A percentile compares a stretch with the other conserved stretches of the same genome.
These are phyloP conservation scores for Manis javanica DNA, from an alignment of 2,797 vertebrate species.

Conservation along the genomic window DNA sequence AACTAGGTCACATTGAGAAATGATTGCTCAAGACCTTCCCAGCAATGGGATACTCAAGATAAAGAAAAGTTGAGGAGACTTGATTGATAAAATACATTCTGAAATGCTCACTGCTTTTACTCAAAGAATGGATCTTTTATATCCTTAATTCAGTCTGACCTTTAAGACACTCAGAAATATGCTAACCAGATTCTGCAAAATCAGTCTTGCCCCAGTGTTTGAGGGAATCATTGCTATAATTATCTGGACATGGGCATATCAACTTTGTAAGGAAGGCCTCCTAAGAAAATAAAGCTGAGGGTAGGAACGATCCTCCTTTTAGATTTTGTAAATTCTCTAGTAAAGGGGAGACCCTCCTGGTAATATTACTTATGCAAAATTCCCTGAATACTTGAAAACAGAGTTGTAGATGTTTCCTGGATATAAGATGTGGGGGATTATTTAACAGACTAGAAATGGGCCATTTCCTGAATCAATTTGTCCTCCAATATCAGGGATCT, in stretches of 20 bases:
- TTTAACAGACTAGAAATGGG: conserved; percentile 90
- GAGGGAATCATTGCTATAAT: conserved; percentile 81
- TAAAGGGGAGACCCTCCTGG: conserved; percentile 86
- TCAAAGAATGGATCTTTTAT: background rate
- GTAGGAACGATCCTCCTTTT: conserved; percentile 89
- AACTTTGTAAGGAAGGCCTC: conserved; percentile 88
- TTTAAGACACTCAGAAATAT: conserved; percentile 87
- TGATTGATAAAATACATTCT: background rate
- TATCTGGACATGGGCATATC: conserved; percentile 72
- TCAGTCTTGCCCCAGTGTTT: conserved; percentile 83
- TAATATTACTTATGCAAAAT: conserved; percentile 84
- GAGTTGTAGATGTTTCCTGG: conserved; percentile 90
- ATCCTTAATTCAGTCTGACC: background rate
- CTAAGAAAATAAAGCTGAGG: conserved; percentile 82
- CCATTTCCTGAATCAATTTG: conserved; percentile 83
- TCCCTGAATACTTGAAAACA: conserved; percentile 72
- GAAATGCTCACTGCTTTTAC: background rate
- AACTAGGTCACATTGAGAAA: background rate
- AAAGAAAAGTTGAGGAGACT: background rate
- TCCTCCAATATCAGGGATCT: background rate
- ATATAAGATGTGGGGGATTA: conserved; percentile 92
- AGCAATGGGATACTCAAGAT: background rate
- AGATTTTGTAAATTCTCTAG: conserved; percentile 87
- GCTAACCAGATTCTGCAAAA: conserved; percentile 81
- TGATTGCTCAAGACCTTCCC: background rate